Conservation (phyloP, 2,888 invertebrate genomes). For the Strigamia maritima region DNA sequence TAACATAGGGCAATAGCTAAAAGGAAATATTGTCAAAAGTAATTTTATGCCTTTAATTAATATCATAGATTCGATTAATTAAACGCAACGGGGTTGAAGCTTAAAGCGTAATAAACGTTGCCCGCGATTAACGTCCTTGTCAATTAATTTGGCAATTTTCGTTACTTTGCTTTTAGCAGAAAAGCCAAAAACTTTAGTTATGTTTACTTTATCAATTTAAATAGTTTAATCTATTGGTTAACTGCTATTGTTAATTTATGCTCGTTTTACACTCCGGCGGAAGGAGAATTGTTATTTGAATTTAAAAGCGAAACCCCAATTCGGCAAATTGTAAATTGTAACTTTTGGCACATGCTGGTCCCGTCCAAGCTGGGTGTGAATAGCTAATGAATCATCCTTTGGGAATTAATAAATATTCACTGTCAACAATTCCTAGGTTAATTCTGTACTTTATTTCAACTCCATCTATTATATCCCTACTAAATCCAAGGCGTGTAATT, state of each 20-base stretch:
- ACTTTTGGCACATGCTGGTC: neutral
- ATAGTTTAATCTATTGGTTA: too few species aligned
- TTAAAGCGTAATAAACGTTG: too few species aligned
- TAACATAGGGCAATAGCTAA: too few species aligned
- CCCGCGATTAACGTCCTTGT: too few species aligned
- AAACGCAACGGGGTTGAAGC: too few species aligned
- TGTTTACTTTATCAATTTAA: too few species aligned
- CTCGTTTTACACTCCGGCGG: neutral
- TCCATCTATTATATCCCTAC: neutral
- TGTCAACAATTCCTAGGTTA: neutral
- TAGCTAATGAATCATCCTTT: neutral
- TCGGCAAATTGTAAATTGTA: neutral
- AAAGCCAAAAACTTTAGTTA: too few species aligned
- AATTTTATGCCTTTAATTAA: too few species aligned
- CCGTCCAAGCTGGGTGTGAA: neutral
- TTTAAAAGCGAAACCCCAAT: neutral
- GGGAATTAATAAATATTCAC: slow-evolving; percentile 1
- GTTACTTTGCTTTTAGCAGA: too few species aligned
- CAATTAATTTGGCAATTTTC: too few species aligned
- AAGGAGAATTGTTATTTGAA: neutral
- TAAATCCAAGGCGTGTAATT: neutral
- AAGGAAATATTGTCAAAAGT: too few species aligned
- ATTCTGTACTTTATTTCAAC: slow-evolving; percentile 3
- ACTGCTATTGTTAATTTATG: neutral
- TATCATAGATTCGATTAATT: too few species aligned